Base-by-base conservation (phyloP, 2,888 invertebrate species). In the Cephus spinipes region DNA sequence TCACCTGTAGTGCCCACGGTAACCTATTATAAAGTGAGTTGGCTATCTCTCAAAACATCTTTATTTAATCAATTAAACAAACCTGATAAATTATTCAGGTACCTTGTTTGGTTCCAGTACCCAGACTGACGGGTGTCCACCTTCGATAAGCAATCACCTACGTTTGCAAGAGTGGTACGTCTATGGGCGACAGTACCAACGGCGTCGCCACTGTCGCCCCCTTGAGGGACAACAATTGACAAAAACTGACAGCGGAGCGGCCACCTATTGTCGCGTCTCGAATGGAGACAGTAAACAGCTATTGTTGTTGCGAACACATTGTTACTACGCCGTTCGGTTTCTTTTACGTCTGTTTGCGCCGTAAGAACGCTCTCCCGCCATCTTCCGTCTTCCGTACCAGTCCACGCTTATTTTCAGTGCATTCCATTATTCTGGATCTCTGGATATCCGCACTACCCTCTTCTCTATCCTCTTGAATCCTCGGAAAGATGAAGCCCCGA, bases 231-330 rank as follows among this genome's bases (percentile, higher is more conserved):
- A 87, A 86, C 85, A 90, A 88, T 89, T 86, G 89, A 87, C 87
- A 89, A 89, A 89, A 89, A 89, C 89, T 89, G 89, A 88, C 89
- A 86, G 87, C 86, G 87, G 85, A 87, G 85, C 87, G 89, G 87
- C 83, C 87, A 83, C 82, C 81, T 83, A 89, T 90, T 90, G 89
- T 89, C 81, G 85, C 81, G 79, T 81, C 80, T 86, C 85, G 85
- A 89, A 88, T 87, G 89, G 88, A 89, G 89, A 90, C 89, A 88
- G 89, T 89, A 90, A 90, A 90, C 90, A 90, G 88, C 84, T 87
- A 90, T 90, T 90, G 78, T 78, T 76, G 90, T 34, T 69, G 68
- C 73, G 79, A 79, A 83, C 82, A 83, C 80, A 82, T 81, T 83
- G 83, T 83, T 83, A 81, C 75, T 80, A 75, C 79, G 73, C 73